Evolutionary conservation across 2,113 vertebrate species (phyloP).

Genomic region (Cinclus cinclus): DNA sequence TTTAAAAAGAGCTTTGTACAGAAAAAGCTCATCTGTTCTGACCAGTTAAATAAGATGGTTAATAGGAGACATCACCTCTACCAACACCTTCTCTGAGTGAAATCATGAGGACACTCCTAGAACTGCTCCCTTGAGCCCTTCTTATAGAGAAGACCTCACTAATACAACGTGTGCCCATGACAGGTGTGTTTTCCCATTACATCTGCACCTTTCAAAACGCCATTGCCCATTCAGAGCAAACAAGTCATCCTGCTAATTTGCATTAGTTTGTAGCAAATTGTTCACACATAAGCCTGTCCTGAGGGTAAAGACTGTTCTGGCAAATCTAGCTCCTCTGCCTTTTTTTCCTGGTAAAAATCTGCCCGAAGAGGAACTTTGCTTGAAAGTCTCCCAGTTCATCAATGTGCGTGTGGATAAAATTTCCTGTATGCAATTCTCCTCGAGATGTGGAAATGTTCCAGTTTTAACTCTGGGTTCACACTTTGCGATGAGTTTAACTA

Average conservation of each 20-base stretch:
- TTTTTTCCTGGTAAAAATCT: constrained; percentile 1
- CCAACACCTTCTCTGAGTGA: neutral
- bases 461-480: neutral
- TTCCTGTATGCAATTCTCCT: neutral
- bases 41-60: neutral
- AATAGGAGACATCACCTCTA: neutral
- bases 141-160: neutral
- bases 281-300: neutral
- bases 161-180: neutral
- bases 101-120: neutral
- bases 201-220: neutral
- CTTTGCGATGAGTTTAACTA: neutral
- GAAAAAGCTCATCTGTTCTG: neutral
- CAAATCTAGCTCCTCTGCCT: neutral
- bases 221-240: neutral
- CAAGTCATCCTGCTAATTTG: neutral
- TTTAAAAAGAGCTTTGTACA: neutral
- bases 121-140: neutral
- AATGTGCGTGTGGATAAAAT: neutral
- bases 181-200: neutral
- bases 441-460: neutral
- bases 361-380: neutral
- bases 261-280: neutral
- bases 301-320: neutral
- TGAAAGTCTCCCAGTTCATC: neutral